Percentiles rank a stretch among this genome's conserved stretches.
Evolutionary conservation across 2,888 invertebrate genomes (phyloP).

Genomic region (Dioctria linearis): DNA sequence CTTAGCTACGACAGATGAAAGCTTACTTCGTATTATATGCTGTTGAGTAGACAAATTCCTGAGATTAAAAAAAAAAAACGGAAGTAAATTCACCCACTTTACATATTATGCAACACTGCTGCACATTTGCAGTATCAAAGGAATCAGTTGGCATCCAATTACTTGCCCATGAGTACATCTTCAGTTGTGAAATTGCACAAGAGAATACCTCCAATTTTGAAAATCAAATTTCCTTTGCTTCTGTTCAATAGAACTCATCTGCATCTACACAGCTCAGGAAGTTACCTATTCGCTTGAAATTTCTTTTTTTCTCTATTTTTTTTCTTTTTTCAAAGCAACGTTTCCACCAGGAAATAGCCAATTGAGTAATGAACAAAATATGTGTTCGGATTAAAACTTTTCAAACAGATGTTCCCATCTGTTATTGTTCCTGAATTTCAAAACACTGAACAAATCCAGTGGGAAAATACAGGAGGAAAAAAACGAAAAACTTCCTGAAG

Average conservation of each 20-base stretch:
- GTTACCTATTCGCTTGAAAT: too few species aligned
- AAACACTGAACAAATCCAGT: neutral
- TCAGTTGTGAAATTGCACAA: constrained; percentile 14
- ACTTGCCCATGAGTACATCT: constrained; percentile 11
- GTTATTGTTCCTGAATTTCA: neutral
- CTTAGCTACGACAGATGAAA: too few species aligned
- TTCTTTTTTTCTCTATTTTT: too few species aligned
- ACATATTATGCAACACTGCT: neutral
- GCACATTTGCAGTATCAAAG: constrained; percentile 33
- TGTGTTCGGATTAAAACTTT: constrained; percentile 21
- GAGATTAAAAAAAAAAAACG: neutral
- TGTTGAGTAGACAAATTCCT: too few species aligned
- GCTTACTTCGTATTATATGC: too few species aligned
- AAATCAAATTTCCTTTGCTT: neutral
- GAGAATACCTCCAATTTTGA: neutral
- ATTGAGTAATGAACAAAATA: constrained; percentile 22
- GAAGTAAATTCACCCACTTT: constrained; percentile 8
- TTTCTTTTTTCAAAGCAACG: neutral
- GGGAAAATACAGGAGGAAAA: neutral
- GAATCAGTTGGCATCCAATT: constrained; percentile 23
- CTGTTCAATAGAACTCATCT: neutral
- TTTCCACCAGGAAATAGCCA: neutral
- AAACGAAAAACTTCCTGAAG: constrained; percentile 16
- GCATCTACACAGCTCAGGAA: too few species aligned
- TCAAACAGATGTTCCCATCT: constrained; percentile 4